Evolutionary conservation across 1,140 invertebrate species (phyloP), one percentile per base, ranked within the genome.

Genomic region (Gonatopus flavifemur): DNA sequence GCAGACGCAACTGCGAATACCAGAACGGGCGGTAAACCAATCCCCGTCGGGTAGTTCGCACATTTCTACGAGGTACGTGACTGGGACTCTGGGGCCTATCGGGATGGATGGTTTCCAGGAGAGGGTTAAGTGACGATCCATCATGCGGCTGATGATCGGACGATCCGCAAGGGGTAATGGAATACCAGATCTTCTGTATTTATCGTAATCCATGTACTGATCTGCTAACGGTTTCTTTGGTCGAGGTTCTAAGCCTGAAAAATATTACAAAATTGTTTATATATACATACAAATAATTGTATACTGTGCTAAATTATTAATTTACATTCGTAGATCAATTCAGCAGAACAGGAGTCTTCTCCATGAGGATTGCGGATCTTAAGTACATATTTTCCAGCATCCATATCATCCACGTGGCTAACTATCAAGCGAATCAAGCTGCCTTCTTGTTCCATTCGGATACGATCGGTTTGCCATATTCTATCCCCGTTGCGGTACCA

Each of bases 31-130:
- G 0, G 89, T 90, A 57, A 90, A 89, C 93, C 93, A 92, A 61
- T 94, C 89, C 36, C 93, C 88, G 66, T 92, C 85, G 13, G 94
- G 91, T 41, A 89, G 80, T 65, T 94, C 90, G 64, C 87, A 88
- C 88, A 95, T 96, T 80, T 98, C 94, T 33, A 98, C 85, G 67
- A 90, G 86, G 65, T 98, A 98, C 3, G 93, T 96, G 16, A 95
- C 91, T 0, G 93, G 93, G 51, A 86, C 82, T 31, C 89, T 79
- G 0, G 90, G 88, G 21, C 85, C 86, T 48, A 87, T 81, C 0
- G 91, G 89, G 20, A 94, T 87, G 3, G 92, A 94, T 3, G 94
- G 93, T 59, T 88, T 89, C 95, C 94, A 98, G 0, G 89, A 91
- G 7, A 98, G 76, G 0, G 92, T 92, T 15, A 94, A 80, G 41